Base-by-base conservation (phyloP, 1,140 invertebrate species). In the Adoxophyes honmai region DNA sequence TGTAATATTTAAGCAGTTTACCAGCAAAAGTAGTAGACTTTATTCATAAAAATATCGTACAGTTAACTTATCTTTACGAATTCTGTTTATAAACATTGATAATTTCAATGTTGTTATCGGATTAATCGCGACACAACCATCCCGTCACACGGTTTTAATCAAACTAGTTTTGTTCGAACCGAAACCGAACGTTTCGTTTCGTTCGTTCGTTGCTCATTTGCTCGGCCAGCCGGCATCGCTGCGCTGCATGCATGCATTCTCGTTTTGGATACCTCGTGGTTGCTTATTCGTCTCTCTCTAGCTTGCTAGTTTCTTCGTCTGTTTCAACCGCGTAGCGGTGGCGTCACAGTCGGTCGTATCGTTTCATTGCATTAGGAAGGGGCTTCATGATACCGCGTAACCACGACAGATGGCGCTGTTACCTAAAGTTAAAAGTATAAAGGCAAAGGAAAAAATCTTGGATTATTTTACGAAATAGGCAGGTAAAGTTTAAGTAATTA, bases 21-120 rank as follows among this genome's bases (percentile, higher is more conserved):
- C 21, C n/a, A 36, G 38, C 15, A 52, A 62, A 70, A 68, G 53
- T 62, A 16, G 61, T 60, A 9, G 57, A 68, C 44, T 72, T 78
- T 78, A 81, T 70, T 78, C 64, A 81, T 68, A 39, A 62, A 75
- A 36, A 65, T 37, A 52, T 38, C 6, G 59, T 60, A 18, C 61
- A 62, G 15, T 62, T 59, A 35, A 7, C 28, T 55, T 65, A 52
- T 74, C 55, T 53, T 36, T 54, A 55, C 54, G 60, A 78, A 75
- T 64, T 73, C 55, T 75, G 73, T 73, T 75, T 75, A 81, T 86
- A 86, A 86, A 88, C 81, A 86, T 77, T 77, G 66, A 77, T 73
- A 78, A 70, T 78, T 37, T 64, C 61, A 86, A 80, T 72, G 73
- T 77, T 78, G 68, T 66, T 70, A 51, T 55, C 65, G 57, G 33